Percentiles rank a stretch among this genome's conserved stretches.
phyloP scores from a whole-genome alignment of 92 coral and sea anemone genomes.

The Epizoanthus stellaris region DNA sequence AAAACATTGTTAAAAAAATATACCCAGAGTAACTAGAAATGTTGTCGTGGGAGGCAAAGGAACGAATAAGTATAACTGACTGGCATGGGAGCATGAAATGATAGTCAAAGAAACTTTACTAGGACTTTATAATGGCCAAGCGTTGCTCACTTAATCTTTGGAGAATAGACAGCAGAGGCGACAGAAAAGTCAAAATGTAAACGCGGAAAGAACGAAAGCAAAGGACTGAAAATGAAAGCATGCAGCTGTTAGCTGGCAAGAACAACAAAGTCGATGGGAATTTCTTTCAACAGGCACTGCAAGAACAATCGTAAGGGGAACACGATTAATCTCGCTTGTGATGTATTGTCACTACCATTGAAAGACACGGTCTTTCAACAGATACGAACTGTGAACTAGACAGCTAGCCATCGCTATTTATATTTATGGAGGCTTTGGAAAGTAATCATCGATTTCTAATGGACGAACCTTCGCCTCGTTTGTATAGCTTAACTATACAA shows the following conservation, averaged over 20 bases:
- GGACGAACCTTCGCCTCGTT: too few relatives aligned
- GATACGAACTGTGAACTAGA: not conserved
- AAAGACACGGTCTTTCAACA: slow-evolving; percentile 1
- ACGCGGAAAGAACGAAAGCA: not conserved
- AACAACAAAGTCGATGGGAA: not conserved
- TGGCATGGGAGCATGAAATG: too few relatives aligned
- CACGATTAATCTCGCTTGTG: not conserved
- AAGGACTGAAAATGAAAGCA: not conserved
- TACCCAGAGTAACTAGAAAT: too few relatives aligned
- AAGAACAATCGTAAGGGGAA: not conserved
- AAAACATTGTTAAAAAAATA: too few relatives aligned
- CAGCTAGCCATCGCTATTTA: not conserved
- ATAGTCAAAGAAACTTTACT: too few relatives aligned
- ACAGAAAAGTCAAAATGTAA: not conserved
- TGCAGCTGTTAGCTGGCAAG: not conserved
- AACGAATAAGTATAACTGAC: too few relatives aligned
- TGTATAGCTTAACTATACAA: too few relatives aligned
- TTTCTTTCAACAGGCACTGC: not conserved
- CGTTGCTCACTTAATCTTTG: not conserved
- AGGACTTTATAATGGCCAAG: too few relatives aligned
- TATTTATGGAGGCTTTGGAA: not conserved
- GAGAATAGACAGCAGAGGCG: not conserved
- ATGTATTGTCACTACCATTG: not conserved
- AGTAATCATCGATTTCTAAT: not conserved
- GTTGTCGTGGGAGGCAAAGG: too few relatives aligned